These are phyloP conservation scores for Zoroaster sp. DNA, from an alignment of 53 echinoderm and acorn worm species.

Conservation along the genomic window DNA sequence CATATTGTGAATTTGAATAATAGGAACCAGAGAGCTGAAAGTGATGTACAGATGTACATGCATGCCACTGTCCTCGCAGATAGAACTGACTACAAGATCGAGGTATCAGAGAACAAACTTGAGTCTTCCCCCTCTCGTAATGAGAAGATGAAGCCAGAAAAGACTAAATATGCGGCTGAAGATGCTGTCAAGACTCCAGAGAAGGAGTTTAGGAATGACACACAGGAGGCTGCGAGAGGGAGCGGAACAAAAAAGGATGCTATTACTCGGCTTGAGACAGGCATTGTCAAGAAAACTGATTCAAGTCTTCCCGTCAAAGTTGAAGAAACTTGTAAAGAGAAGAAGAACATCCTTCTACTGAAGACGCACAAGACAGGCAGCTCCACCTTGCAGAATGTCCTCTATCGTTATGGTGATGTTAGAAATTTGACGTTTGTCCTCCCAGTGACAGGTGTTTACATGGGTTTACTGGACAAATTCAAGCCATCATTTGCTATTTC, in stretches of 20 bases:
- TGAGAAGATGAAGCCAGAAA: not conserved
- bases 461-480: slow-evolving; percentile 47
- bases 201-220: not conserved
- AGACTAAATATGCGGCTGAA: not conserved
- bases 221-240: no score
- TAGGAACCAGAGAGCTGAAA: not conserved
- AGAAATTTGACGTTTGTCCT: slow-evolving; percentile 74
- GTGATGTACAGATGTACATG: not conserved
- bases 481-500: slow-evolving; percentile 29
- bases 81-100: not conserved
- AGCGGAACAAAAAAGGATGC: no score
- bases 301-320: not conserved
- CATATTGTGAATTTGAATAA: no score
- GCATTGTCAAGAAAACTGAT: no score
- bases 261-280: no score
- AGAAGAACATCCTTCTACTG: slow-evolving; percentile 64
- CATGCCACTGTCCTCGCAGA: not conserved
- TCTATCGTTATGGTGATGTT: slow-evolving; percentile 79
- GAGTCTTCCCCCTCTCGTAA: not conserved
- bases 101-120: not conserved
- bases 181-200: not conserved
- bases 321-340: not conserved
- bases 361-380: slow-evolving; percentile 90
- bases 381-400: slow-evolving; percentile 81
- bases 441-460: slow-evolving; percentile 62